These are phyloP conservation scores for Neodiprion lecontei DNA, from an alignment of 1,140 invertebrate species.

Conservation along the genomic window DNA sequence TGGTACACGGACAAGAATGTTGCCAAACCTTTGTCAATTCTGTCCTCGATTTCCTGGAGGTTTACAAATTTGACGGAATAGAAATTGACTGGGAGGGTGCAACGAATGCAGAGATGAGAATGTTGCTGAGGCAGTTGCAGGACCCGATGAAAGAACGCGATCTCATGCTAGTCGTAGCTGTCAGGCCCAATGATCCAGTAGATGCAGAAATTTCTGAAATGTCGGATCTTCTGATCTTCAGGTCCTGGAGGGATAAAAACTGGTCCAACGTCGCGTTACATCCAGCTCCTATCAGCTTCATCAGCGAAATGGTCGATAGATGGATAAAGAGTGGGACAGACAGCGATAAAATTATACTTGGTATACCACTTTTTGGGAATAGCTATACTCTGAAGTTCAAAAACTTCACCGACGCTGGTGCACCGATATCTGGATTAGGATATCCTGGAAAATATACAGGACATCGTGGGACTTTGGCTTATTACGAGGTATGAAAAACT, in stretches of 20 bases:
- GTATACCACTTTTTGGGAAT: constrained; percentile 70
- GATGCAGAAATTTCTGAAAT: constrained; percentile 41
- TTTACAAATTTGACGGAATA: constrained; percentile 68
- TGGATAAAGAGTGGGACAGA: constrained; percentile 57
- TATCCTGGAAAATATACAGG: constrained; percentile 70
- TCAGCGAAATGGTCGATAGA: constrained; percentile 34
- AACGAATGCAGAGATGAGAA: constrained; percentile 33
- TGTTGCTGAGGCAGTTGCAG: constrained; percentile 33
- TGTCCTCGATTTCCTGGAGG: constrained; percentile 61
- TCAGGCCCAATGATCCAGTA: constrained; percentile 41
- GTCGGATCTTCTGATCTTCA: constrained; percentile 49
- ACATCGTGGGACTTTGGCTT: constrained; percentile 69
- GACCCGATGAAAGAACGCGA: constrained; percentile 32
- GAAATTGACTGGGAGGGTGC: constrained; percentile 68
- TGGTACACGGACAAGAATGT: constrained; percentile 36
- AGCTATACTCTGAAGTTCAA: constrained; percentile 62
- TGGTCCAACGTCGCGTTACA: constrained; percentile 37
- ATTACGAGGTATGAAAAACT: constrained; percentile 64
- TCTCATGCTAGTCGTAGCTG: constrained; percentile 39
- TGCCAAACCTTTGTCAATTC: constrained; percentile 63
- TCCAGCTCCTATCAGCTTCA: constrained; percentile 43
- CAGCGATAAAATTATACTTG: constrained; percentile 66
- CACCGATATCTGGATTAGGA: constrained; percentile 58
- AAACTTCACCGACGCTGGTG: constrained; percentile 52
- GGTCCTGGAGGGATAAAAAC: constrained; percentile 53